Base-by-base conservation (phyloP, 64 coral and sea anemone species). In the Anthopleura sola region DNA sequence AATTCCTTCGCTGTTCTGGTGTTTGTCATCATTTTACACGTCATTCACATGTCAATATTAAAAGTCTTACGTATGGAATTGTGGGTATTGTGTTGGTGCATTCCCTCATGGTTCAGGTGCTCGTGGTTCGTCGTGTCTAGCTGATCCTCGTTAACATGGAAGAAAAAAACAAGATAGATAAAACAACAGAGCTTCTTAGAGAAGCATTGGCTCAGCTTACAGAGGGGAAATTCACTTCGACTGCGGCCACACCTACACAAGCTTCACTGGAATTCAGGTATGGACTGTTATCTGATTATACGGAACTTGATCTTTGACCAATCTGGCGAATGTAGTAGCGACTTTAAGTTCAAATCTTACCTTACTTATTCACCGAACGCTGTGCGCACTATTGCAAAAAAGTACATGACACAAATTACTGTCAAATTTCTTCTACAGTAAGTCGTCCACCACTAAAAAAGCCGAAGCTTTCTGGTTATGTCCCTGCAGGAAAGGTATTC, bases 341-440 rank as follows among this genome's bases (percentile, higher is more conserved):
- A n/a, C n/a, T n/a, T n/a, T n/a, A n/a, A n/a, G n/a, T n/a, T n/a
- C n/a, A n/a, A n/a, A n/a, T n/a, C n/a, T n/a, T n/a, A n/a, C n/a
- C n/a, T n/a, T n/a, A n/a, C n/a, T n/a, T n/a, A n/a, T n/a, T n/a
- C n/a, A n/a, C 54, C 16, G 15, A 56, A 20, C 20, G 20, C 40
- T 44, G 40, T 44, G 40, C 40, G 40, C 40, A 44, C 40, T 44
- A 44, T 44, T 44, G 40, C 40, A 44, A 44, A 44, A 40, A 44
- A 44, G 20, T 46, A 32, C 2, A 21, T 55, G 2, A 83, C 0
- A 13, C 66, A 13, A 88, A 36, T 14, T 80, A 23, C 34, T 37
- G 3, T 88, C 50, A 36, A 38, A 75, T 88, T 88, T 75, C 57
- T 15, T 78, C 71, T 33, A 81, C 76, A 55, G 86, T 88, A 29